A percentile compares a stretch with the other conserved stretches of the same genome.
These are phyloP conservation scores for Bombus haemorrhoidalis DNA, from an alignment of 1,140 invertebrate genomes.

Conservation along the genomic window DNA sequence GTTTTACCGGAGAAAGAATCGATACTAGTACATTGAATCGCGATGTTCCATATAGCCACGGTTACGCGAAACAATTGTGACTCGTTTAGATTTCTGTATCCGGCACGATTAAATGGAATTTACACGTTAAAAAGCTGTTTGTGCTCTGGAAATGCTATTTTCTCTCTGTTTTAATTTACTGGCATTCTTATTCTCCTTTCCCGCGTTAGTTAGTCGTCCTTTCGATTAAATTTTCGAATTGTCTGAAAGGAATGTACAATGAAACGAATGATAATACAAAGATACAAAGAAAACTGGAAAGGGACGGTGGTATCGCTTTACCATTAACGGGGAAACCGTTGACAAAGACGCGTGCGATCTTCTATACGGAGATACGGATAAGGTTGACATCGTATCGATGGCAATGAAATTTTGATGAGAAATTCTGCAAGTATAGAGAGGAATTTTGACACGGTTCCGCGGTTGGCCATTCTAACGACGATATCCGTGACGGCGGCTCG, in stretches of 20 bases:
- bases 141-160: background rate
- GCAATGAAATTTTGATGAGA: slow-evolving; percentile 48
- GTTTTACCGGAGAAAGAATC: background rate
- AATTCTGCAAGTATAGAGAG: slow-evolving; percentile 17
- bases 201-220: no score
- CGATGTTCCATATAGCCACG: background rate
- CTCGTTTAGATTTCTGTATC: background rate
- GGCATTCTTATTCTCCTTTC: background rate
- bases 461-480: background rate
- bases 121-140: slow-evolving; percentile 9
- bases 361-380: background rate
- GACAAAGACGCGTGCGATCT: background rate
- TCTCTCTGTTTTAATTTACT: background rate
- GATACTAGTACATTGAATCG: background rate
- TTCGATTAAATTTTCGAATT: background rate
- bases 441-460: background rate
- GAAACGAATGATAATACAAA: background rate
- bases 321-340: no score
- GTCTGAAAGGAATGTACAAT: background rate
- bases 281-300: background rate
- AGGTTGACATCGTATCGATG: slow-evolving; percentile 15
- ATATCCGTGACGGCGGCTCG: background rate
- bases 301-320: no score
- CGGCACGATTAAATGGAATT: slow-evolving; percentile 4
- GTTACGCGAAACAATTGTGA: background rate